Conservation (phyloP, 2,888 invertebrate genomes). For the Oxyteleia sp. region DNA sequence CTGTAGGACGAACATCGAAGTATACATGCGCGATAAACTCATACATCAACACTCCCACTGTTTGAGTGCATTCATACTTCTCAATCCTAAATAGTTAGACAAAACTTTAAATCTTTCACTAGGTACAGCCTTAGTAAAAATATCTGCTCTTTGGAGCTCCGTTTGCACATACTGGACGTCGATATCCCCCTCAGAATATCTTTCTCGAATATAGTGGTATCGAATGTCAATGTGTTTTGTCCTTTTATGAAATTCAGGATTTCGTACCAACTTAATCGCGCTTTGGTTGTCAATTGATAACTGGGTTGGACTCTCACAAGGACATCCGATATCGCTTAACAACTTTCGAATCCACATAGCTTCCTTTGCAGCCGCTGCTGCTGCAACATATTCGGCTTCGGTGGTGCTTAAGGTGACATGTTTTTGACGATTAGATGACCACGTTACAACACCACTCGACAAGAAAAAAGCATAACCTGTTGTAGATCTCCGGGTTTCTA, state of each 20-base stretch:
- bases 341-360: no score
- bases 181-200: conserved; percentile 10
- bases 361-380: no score
- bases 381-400: no score
- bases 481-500: no score
- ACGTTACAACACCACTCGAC: no score
- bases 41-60: conserved; percentile 16
- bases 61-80: conserved; percentile 20
- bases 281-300: no score
- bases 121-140: conserved; percentile 45
- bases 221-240: conserved; percentile 26
- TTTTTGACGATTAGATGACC: no score
- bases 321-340: no score
- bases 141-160: conserved; percentile 44
- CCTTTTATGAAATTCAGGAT: conserved; percentile 18
- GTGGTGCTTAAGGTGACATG: no score
- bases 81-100: conserved; percentile 12
- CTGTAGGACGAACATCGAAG: no score
- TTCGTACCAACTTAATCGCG: neutral
- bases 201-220: conserved; percentile 16
- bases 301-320: no score
- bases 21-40: neutral
- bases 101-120: conserved; percentile 1
- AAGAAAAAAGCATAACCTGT: no score
- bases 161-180: conserved; percentile 44